A percentile compares a stretch with the other conserved stretches of the same genome.
phyloP scores from a whole-genome alignment of 2,113 vertebrate genomes.

The Arvicanthis niloticus region DNA sequence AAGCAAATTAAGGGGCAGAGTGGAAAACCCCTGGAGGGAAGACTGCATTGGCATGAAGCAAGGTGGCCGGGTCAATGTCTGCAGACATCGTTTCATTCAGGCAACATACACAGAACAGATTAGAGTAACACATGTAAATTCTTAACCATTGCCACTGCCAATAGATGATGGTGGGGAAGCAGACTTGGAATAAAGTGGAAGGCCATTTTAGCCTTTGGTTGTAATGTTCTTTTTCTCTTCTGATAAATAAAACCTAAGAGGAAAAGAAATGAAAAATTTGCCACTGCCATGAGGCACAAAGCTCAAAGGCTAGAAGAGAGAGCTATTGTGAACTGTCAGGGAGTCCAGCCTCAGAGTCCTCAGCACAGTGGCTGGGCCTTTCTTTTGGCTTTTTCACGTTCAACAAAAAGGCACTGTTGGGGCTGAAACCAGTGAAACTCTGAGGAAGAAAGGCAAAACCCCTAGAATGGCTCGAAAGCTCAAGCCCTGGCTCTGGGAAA shows the following conservation, averaged over 20 bases:
- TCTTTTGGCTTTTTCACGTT: neutral
- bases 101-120: neutral
- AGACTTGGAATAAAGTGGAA: conserved; percentile 20
- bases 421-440: neutral
- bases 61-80: neutral
- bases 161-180: neutral
- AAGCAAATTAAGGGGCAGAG: neutral
- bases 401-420: neutral
- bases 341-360: neutral
- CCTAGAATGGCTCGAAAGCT: neutral
- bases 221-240: neutral
- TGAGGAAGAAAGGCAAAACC: conserved; percentile 26
- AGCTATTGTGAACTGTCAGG: neutral
- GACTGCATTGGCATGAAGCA: neutral
- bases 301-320: neutral
- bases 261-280: neutral
- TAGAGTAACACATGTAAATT: neutral
- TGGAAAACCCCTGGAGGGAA: neutral
- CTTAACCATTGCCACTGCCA: neutral
- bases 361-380: neutral
- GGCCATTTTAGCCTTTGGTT: neutral
- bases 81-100: neutral
- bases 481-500: neutral
- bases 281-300: neutral
- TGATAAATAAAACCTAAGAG: neutral